Evolutionary conservation across 2,113 vertebrate species (phyloP).

Genomic region (Pipa parva): DNA sequence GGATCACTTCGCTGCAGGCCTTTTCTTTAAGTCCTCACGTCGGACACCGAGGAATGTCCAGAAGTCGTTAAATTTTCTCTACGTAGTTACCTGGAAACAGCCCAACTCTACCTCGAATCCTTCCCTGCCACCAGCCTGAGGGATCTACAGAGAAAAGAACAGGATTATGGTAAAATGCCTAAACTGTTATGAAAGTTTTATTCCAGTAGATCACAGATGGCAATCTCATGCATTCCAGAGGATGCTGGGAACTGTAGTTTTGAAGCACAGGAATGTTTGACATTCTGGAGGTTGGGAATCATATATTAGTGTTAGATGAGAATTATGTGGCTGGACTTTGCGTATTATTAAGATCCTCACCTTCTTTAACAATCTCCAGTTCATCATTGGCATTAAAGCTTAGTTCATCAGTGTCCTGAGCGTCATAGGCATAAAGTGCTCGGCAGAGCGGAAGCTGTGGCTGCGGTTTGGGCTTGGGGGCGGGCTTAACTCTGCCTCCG

Average conservation of each 20-base stretch:
- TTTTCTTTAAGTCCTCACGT: too few relatives aligned
- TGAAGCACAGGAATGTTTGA: too few relatives aligned
- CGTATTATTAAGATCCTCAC: too few relatives aligned
- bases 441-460: conserved; percentile 64
- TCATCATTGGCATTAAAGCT: conserved; percentile 71
- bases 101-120: conserved; percentile 69
- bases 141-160: conserved; percentile 50
- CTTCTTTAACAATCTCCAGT: conserved; percentile 71
- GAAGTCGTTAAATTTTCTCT: conserved; percentile 61
- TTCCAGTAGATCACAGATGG: background rate
- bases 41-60: too few relatives aligned
- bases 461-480: conserved; percentile 61
- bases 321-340: too few relatives aligned
- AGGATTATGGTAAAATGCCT: background rate
- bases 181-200: background rate
- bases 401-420: conserved; percentile 78
- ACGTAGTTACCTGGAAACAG: conserved; percentile 79
- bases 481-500: conserved; percentile 57
- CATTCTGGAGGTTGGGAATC: too few relatives aligned
- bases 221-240: background rate
- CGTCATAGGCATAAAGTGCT: conserved; percentile 76
- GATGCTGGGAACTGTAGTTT: background rate
- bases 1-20: too few relatives aligned
- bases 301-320: too few relatives aligned
- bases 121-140: conserved; percentile 75